Evolutionary conservation across 2,888 invertebrate species (phyloP), one percentile per base, ranked within the genome.

Genomic region (Tetropium fuscum): DNA sequence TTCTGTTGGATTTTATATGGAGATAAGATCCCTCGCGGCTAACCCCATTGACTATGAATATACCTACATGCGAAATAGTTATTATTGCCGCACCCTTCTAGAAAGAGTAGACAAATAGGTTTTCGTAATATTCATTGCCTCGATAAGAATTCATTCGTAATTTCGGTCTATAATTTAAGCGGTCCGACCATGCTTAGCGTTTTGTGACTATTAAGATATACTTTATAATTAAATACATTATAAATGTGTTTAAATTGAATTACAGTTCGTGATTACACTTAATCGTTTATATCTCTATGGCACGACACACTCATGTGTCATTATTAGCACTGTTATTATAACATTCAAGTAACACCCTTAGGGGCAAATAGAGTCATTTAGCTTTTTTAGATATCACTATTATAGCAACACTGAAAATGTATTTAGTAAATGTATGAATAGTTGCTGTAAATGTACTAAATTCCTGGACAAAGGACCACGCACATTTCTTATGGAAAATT

Each of bases 151-250:
- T 19, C n/a, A 18, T 45, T 32, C 20, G 47, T 34, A 34, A 47
- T 34, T 16, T 34, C 3, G 34, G 32, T 18, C 47, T 47, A 32
- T 47, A 47, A 47, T 34, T 47, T 47, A 47, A 6, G 2, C 34
- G 7, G 19, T 15, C 34, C 34, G 18, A 11, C 47, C 32, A n/a
- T 44, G 44, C 44, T 30, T 15, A 30, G 32, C 58, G 32, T 58
- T 58, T 58, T 58, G 53, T 53, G 32, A 18, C 53, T 51, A 53
- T 53, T 47, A 47, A 58, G 53, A 58, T 64, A 53, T 15, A 54
- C 48, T 38, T 59, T 10, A 58, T 51, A 44, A 55, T 58, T 49
- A 40, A 53, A 53, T 30, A 47, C 47, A 47, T 47, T 47, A 47
- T 32, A 19, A 32, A 11, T 20, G 47, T 47, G 47, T 34, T 47